Conservation (phyloP, 2,113 vertebrate genomes). For the Gallinago jamesoni region DNA sequence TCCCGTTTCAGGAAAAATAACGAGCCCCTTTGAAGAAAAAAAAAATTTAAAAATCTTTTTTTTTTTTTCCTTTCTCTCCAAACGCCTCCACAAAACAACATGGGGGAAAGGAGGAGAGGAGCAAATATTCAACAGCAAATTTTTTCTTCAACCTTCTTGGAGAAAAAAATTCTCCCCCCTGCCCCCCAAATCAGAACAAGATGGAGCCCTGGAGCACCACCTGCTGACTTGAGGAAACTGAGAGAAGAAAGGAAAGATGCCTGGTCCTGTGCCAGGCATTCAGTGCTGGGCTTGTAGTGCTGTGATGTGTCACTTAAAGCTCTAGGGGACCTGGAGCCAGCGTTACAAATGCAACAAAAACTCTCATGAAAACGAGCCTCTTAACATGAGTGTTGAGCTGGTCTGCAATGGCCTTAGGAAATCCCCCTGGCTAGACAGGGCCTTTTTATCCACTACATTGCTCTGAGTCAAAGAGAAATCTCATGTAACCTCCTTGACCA, state of each 20-base stretch:
- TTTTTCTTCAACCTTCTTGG: not conserved
- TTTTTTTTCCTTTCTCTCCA: not conserved
- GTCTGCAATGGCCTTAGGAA: constrained; percentile 79
- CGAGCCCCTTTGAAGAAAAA: not conserved
- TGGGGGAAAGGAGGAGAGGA: not conserved
- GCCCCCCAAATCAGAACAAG: not conserved
- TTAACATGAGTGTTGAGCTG: constrained; percentile 63
- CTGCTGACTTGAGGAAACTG: constrained; percentile 37
- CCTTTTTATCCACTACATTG: constrained; percentile 76
- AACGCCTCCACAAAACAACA: not conserved
- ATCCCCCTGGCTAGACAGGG: constrained; percentile 77
- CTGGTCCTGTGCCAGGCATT: constrained; percentile 46
- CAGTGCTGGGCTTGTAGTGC: constrained; percentile 36
- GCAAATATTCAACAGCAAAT: not conserved
- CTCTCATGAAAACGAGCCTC: constrained; percentile 73
- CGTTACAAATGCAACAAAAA: constrained; percentile 74
- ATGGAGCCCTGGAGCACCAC: constrained; percentile 49
- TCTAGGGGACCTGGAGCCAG: constrained; percentile 72
- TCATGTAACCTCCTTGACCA: constrained; percentile 72
- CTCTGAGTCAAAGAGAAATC: constrained; percentile 73
- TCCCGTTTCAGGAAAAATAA: not conserved
- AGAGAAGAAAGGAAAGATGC: constrained; percentile 57
- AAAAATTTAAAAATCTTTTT: not conserved
- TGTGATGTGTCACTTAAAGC: constrained; percentile 76
- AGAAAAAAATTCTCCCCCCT: not conserved